Evolutionary conservation across 92 coral and sea anemone species (phyloP), one percentile per base, ranked within the genome.

Genomic region (Palythoa heliodiscus): DNA sequence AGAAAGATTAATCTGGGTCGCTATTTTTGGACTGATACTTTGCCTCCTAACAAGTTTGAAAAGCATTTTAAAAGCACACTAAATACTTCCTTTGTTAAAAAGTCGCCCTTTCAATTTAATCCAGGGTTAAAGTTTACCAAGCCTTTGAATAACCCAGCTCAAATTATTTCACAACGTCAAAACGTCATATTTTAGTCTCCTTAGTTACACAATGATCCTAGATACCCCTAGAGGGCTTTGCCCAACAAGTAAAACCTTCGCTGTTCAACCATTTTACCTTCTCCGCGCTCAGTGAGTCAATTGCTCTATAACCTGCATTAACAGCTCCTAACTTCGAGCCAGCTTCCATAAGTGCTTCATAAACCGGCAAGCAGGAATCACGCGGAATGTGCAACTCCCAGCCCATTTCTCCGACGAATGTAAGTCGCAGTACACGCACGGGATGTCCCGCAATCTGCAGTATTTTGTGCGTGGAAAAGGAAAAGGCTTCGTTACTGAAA

Each of bases 401-500:
- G 48, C 99, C 99, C 69, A 96, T 92, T 82, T 96, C 99, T 24
- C 99, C 99, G 13, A 96, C 99, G 77, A 96, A 96, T 23, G 99
- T 96, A 20, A 96, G 73, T 9, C 99, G 91, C 2, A 96, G 54
- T 16, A 92, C 93, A 38, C 96, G 96, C 70, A 95, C 89, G 9
- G 92, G 89, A 25, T 95, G 98, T 4, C 98, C 99, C 14, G 98
- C 95, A 50, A 96, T 83, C 68, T 91, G 86, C 73, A 93, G 88
- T 54, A 92, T 87, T 82, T 92, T 93, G 92, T 96, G 98, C n/a
- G 98, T 94, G 29, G 99, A 96, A 84, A 96, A 96, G 35, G 99
- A 94, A 74, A 96, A 93, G 8, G 94, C 87, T 14, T 96, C 97
- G 71, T 89, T 85, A 82, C 94, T 91, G 52, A 96, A 91, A 73